Evolutionary conservation across 2,113 vertebrate species (phyloP).

Genomic region (Varanus komodoensis): DNA sequence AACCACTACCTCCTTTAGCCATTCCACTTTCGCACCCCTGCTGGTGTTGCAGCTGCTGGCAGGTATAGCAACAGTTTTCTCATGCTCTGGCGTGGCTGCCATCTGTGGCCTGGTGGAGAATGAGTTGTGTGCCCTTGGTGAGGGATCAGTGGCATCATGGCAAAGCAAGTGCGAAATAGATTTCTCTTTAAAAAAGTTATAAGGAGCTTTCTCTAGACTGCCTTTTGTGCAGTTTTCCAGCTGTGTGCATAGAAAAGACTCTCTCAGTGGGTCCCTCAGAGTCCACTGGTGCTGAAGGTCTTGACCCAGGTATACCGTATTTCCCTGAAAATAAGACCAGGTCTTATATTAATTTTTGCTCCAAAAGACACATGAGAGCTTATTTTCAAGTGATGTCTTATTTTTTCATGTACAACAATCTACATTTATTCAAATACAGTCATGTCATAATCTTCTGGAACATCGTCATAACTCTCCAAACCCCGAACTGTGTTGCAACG

Average conservation of each 20-base stretch:
- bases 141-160: neutral
- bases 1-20: neutral
- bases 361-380: too few species aligned
- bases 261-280: neutral
- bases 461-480: too few species aligned
- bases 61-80: neutral
- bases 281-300: too few species aligned
- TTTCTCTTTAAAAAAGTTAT: neutral
- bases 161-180: neutral
- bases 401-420: too few species aligned
- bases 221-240: neutral
- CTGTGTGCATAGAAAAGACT: neutral
- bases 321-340: too few species aligned
- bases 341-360: too few species aligned
- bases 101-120: neutral
- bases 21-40: neutral
- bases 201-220: neutral
- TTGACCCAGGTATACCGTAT: too few species aligned
- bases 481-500: too few species aligned
- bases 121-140: neutral
- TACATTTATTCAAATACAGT: too few species aligned
- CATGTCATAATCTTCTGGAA: too few species aligned
- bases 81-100: neutral
- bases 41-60: neutral
- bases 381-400: too few species aligned